Conservation (phyloP, 2,888 invertebrate species). For the Amphipyra tragopoginis region DNA sequence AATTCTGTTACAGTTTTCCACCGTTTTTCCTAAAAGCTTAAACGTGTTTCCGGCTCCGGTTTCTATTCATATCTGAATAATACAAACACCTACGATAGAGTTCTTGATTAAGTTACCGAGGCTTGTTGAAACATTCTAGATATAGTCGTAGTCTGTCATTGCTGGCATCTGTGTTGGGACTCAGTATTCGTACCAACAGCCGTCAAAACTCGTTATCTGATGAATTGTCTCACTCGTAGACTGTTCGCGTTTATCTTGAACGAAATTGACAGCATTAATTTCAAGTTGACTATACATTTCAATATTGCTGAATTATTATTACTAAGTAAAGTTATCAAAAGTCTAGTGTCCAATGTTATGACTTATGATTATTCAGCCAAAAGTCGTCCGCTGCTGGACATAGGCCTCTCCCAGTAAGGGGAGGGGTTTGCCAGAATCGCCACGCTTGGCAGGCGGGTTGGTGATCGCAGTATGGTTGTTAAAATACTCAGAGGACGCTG, state of each 20-base stretch:
- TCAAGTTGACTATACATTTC: constrained; percentile 23
- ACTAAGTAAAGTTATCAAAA: too few species aligned
- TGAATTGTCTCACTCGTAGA: constrained; percentile 35
- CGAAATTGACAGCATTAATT: constrained; percentile 41
- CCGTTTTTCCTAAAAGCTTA: constrained; percentile 31
- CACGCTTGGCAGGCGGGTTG: too few species aligned
- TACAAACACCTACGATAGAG: neutral
- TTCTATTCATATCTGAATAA: constrained; percentile 21
- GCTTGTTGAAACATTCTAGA: constrained; percentile 20
- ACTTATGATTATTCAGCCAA: too few species aligned
- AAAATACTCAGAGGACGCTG: too few species aligned
- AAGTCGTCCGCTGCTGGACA: too few species aligned
- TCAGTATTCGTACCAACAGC: constrained; percentile 29
- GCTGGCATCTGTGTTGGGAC: constrained; percentile 13
- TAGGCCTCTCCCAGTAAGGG: too few species aligned
- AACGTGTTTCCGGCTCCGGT: constrained; percentile 17
- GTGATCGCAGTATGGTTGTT: too few species aligned
- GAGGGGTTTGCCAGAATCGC: too few species aligned
- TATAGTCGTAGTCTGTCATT: constrained; percentile 2
- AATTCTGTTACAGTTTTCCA: neutral
- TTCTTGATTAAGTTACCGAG: neutral
- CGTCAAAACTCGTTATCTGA: constrained; percentile 54
- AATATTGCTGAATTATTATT: neutral
- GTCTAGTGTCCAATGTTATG: too few species aligned
- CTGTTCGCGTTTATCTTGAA: constrained; percentile 42